phyloP scores from a whole-genome alignment of 2,797 vertebrate species.

The Neosilurus mollespiculum region DNA sequence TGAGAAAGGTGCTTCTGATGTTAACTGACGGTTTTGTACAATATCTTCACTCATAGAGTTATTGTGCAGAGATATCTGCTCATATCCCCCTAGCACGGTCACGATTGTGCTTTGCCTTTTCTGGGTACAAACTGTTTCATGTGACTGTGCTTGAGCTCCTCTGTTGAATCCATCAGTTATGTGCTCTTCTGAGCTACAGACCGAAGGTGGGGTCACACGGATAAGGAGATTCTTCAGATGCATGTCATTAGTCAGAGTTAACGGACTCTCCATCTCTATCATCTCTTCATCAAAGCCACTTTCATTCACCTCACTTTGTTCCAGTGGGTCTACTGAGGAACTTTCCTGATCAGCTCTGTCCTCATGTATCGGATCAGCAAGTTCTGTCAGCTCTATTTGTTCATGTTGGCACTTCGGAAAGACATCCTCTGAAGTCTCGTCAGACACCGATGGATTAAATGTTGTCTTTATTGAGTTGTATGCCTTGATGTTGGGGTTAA shows the following conservation, averaged over 20 bases:
- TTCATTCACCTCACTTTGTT: slow-evolving; percentile 64
- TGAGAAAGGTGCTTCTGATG: slow-evolving; percentile 31
- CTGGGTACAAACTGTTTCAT: slow-evolving; percentile 29
- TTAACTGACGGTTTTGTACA: slow-evolving; percentile 36
- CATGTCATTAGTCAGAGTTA: slow-evolving; percentile 32
- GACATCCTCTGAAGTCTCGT: slow-evolving; percentile 58
- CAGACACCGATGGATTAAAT: slow-evolving; percentile 58
- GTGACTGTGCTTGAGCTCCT: slow-evolving; percentile 29
- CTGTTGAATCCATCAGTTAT: slow-evolving; percentile 47
- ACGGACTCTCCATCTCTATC: slow-evolving; percentile 55
- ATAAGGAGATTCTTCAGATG: slow-evolving; percentile 51
- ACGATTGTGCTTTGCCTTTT: slow-evolving; percentile 61
- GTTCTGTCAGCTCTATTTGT: slow-evolving; percentile 35
- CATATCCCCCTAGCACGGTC: slow-evolving; percentile 60
- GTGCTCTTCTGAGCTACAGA: slow-evolving; percentile 60
- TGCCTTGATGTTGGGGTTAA: slow-evolving; percentile 50
- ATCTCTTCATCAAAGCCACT: slow-evolving; percentile 68
- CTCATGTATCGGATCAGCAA: slow-evolving; percentile 29
- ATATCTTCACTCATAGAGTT: slow-evolving; percentile 52
- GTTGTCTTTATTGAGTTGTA: slow-evolving; percentile 51
- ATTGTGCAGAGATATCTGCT: slow-evolving; percentile 66
- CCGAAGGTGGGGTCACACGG: slow-evolving; percentile 63
- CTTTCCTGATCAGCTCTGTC: slow-evolving; percentile 40
- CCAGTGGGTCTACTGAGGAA: slow-evolving; percentile 41
- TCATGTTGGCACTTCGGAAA: slow-evolving; percentile 54